These are phyloP conservation scores for Lonchura striata DNA, from an alignment of 2,113 vertebrate species.

Conservation along the genomic window DNA sequence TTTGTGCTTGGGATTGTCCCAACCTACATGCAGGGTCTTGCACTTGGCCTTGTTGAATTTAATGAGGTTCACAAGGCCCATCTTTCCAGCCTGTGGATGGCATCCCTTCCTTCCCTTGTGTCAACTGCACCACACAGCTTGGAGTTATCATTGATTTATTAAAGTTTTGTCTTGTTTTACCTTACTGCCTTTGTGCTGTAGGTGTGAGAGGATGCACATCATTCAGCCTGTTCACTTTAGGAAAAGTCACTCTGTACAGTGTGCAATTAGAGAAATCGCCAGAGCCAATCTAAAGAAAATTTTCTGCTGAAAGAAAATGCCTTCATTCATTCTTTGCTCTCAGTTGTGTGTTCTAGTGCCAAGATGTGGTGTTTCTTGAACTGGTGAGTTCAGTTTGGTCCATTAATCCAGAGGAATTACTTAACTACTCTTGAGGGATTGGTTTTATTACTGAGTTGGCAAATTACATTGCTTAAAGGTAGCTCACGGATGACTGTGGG, in stretches of 20 bases:
- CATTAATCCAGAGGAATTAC: neutral
- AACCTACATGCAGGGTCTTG: neutral
- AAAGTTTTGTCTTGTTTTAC: neutral
- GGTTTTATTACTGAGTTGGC: neutral
- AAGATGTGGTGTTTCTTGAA: neutral
- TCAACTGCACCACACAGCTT: neutral
- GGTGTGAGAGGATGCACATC: neutral
- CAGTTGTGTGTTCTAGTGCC: neutral
- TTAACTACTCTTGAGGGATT: neutral
- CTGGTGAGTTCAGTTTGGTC: neutral
- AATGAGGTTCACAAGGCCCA: neutral
- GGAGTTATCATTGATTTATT: neutral
- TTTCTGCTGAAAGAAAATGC: neutral
- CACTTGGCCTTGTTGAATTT: neutral
- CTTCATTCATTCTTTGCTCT: neutral
- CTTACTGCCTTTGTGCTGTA: neutral
- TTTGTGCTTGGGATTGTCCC: neutral
- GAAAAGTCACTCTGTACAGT: neutral
- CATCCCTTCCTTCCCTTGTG: neutral
- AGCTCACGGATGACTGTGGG: neutral
- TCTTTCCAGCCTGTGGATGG: neutral
- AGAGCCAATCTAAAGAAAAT: neutral
- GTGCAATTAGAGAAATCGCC: neutral
- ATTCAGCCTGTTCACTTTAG: neutral
- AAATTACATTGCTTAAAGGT: neutral